phyloP scores from a whole-genome alignment of 2,888 invertebrate species.

The Apamea crenata region DNA sequence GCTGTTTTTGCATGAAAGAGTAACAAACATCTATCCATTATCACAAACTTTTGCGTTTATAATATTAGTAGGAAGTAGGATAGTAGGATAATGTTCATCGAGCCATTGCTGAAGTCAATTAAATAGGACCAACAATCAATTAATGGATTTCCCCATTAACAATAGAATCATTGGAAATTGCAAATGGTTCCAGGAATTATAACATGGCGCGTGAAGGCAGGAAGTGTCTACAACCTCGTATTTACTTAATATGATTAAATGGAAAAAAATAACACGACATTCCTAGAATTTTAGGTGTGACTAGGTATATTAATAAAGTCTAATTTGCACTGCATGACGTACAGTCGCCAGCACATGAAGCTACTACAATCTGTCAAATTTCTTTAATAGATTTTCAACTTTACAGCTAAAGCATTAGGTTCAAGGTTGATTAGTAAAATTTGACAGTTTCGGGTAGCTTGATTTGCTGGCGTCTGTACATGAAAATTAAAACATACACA shows the following conservation, averaged over 20 bases:
- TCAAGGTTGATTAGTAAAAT: too few species aligned
- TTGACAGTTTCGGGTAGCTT: too few species aligned
- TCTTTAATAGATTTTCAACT: too few species aligned
- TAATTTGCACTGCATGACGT: neutral
- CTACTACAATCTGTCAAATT: too few species aligned
- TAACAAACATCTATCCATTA: too few species aligned
- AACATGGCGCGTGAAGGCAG: neutral
- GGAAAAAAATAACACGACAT: neutral
- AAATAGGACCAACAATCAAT: slow-evolving; percentile 5
- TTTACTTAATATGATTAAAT: slow-evolving; percentile 18
- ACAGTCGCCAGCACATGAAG: too few species aligned
- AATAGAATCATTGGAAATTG: neutral
- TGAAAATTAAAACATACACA: neutral
- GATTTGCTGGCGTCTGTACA: too few species aligned
- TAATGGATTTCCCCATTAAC: neutral
- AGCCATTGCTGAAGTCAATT: neutral
- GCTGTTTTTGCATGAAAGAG: too few species aligned
- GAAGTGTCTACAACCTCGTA: neutral
- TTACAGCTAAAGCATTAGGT: too few species aligned
- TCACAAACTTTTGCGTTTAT: too few species aligned
- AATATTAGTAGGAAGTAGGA: too few species aligned
- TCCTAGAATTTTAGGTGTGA: slow-evolving; percentile 8
- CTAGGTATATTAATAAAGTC: neutral
- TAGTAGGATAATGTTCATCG: too few species aligned
- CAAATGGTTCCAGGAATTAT: slow-evolving; percentile 1